Evolutionary conservation across 2,888 invertebrate genomes (phyloP).

Genomic region (Melipona beecheii): DNA sequence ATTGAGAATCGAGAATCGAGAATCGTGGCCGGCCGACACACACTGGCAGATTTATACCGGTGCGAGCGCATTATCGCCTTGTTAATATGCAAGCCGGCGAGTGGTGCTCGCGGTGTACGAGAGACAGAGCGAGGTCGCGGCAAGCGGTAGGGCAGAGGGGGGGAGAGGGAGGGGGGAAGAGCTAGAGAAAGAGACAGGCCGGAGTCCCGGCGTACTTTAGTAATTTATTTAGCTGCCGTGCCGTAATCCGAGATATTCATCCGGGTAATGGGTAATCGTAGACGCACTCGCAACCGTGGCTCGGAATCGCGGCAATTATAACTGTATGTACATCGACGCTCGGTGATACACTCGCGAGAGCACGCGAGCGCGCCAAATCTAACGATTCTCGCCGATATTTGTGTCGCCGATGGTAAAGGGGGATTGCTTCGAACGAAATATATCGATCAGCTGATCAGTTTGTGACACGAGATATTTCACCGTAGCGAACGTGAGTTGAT

Average conservation of each 20-base stretch:
- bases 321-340: constrained; percentile 65
- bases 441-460: too few relatives aligned
- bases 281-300: constrained; percentile 71
- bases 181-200: constrained; percentile 19
- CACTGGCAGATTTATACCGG: constrained; percentile 56
- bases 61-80: constrained; percentile 58
- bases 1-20: constrained; percentile 49
- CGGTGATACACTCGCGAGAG: constrained; percentile 3
- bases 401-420: constrained; percentile 42
- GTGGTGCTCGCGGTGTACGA: not conserved
- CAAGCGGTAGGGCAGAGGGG: not conserved
- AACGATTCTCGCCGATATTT: constrained; percentile 40
- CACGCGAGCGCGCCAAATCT: constrained; percentile 31
- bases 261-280: constrained; percentile 75
- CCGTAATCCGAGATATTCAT: constrained; percentile 74
- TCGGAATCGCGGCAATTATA: constrained; percentile 75
- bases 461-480: too few relatives aligned
- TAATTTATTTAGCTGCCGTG: constrained; percentile 74
- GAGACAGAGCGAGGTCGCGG: too few relatives aligned
- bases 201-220: constrained; percentile 50
- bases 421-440: too few relatives aligned
- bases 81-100: constrained; percentile 64
- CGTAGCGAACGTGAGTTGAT: too few relatives aligned
- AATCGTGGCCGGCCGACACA: not conserved
- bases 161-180: not conserved